Conservation (phyloP, 2,113 vertebrate species). For the Saguinus imperator region DNA sequence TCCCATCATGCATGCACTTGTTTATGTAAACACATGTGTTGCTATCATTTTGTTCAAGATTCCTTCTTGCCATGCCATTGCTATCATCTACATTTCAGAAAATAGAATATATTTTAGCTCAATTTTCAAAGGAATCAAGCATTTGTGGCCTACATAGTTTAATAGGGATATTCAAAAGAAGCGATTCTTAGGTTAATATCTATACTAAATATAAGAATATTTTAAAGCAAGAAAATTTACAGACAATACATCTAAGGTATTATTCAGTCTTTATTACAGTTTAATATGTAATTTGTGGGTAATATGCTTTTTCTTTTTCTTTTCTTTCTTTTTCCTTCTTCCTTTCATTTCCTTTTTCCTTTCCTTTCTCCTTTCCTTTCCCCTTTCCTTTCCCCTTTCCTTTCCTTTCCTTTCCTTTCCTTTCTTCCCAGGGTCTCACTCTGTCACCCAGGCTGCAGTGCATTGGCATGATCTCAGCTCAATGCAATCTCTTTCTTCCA, state of each 20-base stretch:
- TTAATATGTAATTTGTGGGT: background rate
- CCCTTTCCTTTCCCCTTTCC: too few species aligned
- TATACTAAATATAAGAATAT: background rate
- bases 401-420: too few species aligned
- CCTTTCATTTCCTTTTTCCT: rapidly evolving
- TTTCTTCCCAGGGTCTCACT: too few species aligned
- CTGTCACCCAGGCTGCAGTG: too few species aligned
- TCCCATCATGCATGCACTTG: background rate
- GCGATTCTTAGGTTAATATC: background rate
- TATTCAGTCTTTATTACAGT: background rate
- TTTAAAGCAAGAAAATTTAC: background rate
- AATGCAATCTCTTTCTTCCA: too few species aligned
- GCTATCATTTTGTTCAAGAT: background rate
- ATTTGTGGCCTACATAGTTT: background rate
- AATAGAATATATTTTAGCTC: background rate
- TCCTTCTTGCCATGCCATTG: background rate
- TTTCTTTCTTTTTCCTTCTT: background rate
- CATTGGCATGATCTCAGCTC: too few species aligned
- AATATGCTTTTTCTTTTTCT: background rate
- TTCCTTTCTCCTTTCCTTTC: too few species aligned
- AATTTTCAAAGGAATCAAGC: background rate
- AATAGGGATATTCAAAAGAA: background rate
- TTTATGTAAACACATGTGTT: background rate
- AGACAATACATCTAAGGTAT: background rate
- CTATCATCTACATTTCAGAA: background rate